Base-by-base conservation (phyloP, 2,797 vertebrate genomes). In the Zalophus californianus region DNA sequence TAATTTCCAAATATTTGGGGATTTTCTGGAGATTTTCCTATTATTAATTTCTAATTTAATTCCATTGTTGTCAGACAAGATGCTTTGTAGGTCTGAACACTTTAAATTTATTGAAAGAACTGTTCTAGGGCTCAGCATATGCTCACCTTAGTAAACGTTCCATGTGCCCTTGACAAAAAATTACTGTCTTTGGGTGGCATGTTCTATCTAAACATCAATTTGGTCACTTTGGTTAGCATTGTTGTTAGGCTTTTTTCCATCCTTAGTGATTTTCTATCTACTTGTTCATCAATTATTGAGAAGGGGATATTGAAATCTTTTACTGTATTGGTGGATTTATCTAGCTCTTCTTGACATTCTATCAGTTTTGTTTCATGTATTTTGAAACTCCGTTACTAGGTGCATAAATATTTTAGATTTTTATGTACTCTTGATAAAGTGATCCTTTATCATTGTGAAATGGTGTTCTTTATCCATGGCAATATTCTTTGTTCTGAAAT, bases 41-140 rank as follows among this genome's bases (percentile, higher is more conserved):
- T 86, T 56, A 50, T 75, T 84, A 82, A 83, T 60, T 83, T 91
- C 41, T 83, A 91, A 54, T 35, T 83, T 83, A 83, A 91, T 91
- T 83, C 2, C 14, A 60, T 9, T 27, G 9, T 29, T 35, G 29
- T 58, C 29, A 83, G 64, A 91, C 20, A 91, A 91, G 9, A 27
- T 58, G 80, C 21, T 58, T 48, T 91, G 13, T 72, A 56, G 14
- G 18, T 41, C 10, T 44, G 50, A 91, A 82, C 18, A 91, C 35
- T 68, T 90, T 68, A 68, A n/a, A 41, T 70, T 91, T 58, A 60
- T 83, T 82, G 52, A 91, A 64, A n/a, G 12, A 44, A 48, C 66
- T 72, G 35, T 2, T 48, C 58, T 82, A 58, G 13, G 14, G 38
- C 41, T 13, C 64, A 83, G 14, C 50, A 52, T 72, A 86, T 50